phyloP scores from a whole-genome alignment of 2,113 vertebrate genomes.

The Hypocryptadius cinnamomeus region DNA sequence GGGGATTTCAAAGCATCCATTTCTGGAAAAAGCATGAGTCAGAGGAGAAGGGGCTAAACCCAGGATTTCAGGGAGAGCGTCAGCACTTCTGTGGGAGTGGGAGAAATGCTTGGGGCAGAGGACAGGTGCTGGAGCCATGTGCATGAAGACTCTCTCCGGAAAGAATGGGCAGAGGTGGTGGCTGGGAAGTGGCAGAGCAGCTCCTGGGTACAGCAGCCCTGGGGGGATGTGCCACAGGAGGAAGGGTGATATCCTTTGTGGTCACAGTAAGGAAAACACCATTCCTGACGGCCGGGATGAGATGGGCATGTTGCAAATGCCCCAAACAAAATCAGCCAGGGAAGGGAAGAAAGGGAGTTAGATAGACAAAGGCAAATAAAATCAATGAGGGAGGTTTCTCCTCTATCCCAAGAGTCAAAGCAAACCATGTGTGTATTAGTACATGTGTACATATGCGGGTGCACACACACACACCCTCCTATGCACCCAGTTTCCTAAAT shows the following conservation, averaged over 20 bases:
- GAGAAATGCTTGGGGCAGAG: not conserved
- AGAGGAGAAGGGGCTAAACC: not conserved
- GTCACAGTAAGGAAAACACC: not conserved
- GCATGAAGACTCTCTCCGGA: not conserved
- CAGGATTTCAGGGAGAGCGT: accelerated
- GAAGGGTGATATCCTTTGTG: not conserved
- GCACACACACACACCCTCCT: accelerated
- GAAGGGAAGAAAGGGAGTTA: not conserved
- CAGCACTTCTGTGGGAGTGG: accelerated
- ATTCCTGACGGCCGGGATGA: not conserved
- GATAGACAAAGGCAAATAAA: not conserved
- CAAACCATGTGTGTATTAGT: accelerated
- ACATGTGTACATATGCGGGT: not conserved
- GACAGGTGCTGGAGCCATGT: not conserved
- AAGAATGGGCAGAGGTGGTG: not conserved
- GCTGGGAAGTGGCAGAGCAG: not conserved
- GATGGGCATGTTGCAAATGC: not conserved
- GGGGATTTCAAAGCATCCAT: not conserved
- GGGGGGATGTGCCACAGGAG: accelerated
- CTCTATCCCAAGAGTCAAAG: not conserved
- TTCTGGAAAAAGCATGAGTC: not conserved
- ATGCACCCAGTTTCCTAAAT: not conserved
- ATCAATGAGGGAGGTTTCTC: not conserved
- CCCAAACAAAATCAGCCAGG: not conserved
- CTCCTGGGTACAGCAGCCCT: not conserved